Base-by-base conservation (phyloP, 2,113 vertebrate species). In the Pangasianodon gigas region DNA sequence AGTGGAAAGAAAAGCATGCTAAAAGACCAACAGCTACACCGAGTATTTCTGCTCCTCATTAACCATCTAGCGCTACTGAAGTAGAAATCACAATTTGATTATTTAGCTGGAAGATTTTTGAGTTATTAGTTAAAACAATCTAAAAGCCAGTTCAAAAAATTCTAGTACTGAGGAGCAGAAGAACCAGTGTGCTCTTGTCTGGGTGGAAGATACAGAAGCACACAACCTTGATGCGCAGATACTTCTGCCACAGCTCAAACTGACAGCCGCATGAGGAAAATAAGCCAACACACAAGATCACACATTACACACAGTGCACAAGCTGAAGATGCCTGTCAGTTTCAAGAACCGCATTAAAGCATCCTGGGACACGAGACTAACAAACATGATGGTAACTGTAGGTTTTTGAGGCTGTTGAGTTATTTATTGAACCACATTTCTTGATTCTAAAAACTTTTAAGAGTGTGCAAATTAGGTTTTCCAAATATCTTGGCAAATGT, bases 201-300 rank as follows among this genome's bases (percentile, higher is more conserved):
- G 90, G 86, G 80, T 80, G 84, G 54, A 89, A 71, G 88, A 67
- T 69, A 44, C 91, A 48, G 18, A 88, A 37, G 56, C 86, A 91
- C 69, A 94, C 92, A 92, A 96, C 96, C 95, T 96, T 95, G 88
- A 92, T 93, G 51, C 86, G 91, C 86, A 95, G 94, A 92, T 94
- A 94, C 77, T 88, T 94, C 93, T 95, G 95, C 95, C 95, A 96
- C 92, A 95, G 94, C 83, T 95, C 93, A 92, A 93, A 96, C 95
- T 95, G 94, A 82, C 18, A 32, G 65, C 26, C 62, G 89, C 51
- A 60, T 88, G 90, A 48, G 85, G 90, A 85, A 74, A 90, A 58
- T 32, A 81, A 48, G 67, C 19, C 77, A 44, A 84, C 37, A 86
- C n/a, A 82, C 37, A 81, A 54, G 51, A 14, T 80, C 41, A 82